Conservation (phyloP, 2,797 vertebrate species). For the Bradypodion pumilum region DNA sequence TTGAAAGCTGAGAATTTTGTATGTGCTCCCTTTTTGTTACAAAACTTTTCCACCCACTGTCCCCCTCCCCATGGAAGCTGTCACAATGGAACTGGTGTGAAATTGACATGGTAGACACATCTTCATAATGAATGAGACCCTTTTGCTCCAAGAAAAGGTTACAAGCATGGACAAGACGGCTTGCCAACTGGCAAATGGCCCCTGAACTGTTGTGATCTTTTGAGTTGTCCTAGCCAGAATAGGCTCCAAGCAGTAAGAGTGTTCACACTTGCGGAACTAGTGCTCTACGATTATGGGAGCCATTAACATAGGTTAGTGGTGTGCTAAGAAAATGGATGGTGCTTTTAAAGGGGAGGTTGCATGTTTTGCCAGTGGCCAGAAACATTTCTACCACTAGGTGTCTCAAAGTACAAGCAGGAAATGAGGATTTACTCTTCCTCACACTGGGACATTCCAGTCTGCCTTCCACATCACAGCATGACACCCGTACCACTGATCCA, state of each 20-base stretch:
- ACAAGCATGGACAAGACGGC: not conserved
- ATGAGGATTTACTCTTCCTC: no score
- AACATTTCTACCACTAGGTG: constrained; percentile 74
- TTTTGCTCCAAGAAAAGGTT: not conserved
- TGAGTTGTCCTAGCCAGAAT: not conserved
- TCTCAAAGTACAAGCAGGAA: constrained; percentile 65
- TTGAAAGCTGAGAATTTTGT: not conserved
- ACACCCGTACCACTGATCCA: no score
- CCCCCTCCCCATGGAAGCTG: no score
- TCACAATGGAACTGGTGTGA: not conserved
- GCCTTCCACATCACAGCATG: no score
- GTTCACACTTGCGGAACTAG: not conserved
- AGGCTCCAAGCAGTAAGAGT: not conserved
- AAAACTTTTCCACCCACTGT: no score
- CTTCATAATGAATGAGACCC: not conserved
- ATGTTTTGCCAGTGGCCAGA: constrained; percentile 37
- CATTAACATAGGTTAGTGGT: not conserved
- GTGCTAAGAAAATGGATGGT: constrained; percentile 57
- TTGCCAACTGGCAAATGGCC: not conserved
- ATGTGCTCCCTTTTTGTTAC: no score
- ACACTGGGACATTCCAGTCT: not conserved
- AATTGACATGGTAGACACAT: not conserved
- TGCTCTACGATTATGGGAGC: no score
- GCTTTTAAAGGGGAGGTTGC: not conserved
- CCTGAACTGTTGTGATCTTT: not conserved